Conservation (phyloP, 2,888 invertebrate genomes). For the Drepana falcataria region DNA sequence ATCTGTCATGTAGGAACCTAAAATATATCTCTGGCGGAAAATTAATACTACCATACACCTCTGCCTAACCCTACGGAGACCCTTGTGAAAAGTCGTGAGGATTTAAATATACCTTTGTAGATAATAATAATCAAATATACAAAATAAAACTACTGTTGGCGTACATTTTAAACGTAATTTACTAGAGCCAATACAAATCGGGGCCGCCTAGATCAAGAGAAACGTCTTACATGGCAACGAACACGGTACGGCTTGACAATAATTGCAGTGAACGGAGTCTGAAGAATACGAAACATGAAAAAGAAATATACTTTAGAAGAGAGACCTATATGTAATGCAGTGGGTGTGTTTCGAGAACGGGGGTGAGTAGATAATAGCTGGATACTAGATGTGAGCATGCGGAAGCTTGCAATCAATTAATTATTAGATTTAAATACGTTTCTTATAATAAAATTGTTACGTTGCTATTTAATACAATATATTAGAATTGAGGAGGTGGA, state of each 20-base stretch:
- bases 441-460: too few species aligned
- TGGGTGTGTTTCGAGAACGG: conserved; percentile 58
- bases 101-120: too few species aligned
- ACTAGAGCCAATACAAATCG: conserved; percentile 16
- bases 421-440: not conserved
- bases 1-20: too few species aligned
- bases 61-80: too few species aligned
- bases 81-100: too few species aligned
- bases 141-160: too few species aligned
- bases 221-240: conserved; percentile 4
- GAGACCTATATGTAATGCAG: conserved; percentile 58
- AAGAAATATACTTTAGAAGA: conserved; percentile 43
- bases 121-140: too few species aligned
- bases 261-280: conserved; percentile 14
- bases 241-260: conserved; percentile 1
- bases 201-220: conserved; percentile 38
- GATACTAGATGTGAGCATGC: not conserved
- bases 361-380: conserved; percentile 43
- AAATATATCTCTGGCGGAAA: too few species aligned
- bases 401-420: not conserved
- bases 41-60: too few species aligned
- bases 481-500: too few species aligned
- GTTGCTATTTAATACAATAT: too few species aligned
- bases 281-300: conserved; percentile 25
- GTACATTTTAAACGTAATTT: not conserved